A percentile compares a stretch with the other conserved stretches of the same genome.
phyloP scores from a whole-genome alignment of 2,888 invertebrate genomes.

The Conus canariensis region DNA sequence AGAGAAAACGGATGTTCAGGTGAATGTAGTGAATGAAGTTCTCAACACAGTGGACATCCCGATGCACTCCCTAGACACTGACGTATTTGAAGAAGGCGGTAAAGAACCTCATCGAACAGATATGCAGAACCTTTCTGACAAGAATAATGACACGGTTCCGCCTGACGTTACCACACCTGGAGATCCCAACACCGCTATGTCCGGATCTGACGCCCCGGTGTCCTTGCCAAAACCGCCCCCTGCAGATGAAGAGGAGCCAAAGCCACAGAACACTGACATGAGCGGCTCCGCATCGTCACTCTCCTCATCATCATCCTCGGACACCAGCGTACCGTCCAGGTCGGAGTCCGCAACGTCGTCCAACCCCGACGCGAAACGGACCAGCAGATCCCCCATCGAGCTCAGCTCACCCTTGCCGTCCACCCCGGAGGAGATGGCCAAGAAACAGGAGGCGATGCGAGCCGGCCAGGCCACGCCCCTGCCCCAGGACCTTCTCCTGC shows the following conservation, averaged over 20 bases:
- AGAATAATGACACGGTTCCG: not conserved
- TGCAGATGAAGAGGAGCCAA: not conserved
- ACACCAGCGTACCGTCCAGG: not conserved
- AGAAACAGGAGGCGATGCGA: conserved; percentile 30
- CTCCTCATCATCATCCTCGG: not conserved
- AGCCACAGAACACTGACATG: not conserved
- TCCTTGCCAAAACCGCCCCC: not conserved
- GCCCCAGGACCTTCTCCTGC: not conserved
- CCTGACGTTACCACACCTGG: not conserved
- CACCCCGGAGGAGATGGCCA: conserved; percentile 35
- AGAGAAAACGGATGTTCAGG: not conserved
- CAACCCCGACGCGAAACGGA: not conserved
- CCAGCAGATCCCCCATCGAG: conserved; percentile 17
- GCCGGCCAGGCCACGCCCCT: conserved; percentile 34
- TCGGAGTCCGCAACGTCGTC: not conserved
- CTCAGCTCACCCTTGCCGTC: conserved; percentile 10
- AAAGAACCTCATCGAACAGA: not conserved
- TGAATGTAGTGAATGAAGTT: not conserved
- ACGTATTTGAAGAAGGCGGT: not conserved
- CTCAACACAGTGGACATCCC: no score
- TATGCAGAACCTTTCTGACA: not conserved
- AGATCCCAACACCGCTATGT: not conserved
- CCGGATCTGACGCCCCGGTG: not conserved
- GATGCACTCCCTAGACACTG: no score
- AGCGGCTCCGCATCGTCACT: not conserved